phyloP scores from a whole-genome alignment of 2,888 invertebrate species.

The Nymphalis c-album region DNA sequence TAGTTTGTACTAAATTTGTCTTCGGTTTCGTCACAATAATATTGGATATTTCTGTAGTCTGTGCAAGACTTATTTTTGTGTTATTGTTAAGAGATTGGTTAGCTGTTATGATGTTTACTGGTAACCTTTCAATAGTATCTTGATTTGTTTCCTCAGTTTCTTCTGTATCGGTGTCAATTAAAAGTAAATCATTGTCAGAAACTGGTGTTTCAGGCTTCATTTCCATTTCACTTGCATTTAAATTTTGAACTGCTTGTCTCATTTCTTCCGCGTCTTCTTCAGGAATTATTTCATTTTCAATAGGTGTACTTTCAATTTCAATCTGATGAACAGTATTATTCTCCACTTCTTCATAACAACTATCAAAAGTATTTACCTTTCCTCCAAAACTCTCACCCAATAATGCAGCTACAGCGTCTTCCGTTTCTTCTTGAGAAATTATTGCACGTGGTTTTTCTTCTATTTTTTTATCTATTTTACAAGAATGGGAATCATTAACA shows the following conservation, averaged over 20 bases:
- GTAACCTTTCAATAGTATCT: constrained; percentile 66
- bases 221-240: constrained; percentile 86
- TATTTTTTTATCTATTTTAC: constrained; percentile 79
- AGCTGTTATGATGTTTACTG: constrained; percentile 66
- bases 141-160: constrained; percentile 84
- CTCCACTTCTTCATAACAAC: constrained; percentile 79
- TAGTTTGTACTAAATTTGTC: constrained; percentile 43
- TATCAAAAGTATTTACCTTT: constrained; percentile 78
- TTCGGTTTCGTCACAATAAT: constrained; percentile 76
- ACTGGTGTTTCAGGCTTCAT: constrained; percentile 92
- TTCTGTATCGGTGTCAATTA: constrained; percentile 93
- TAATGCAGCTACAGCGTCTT: constrained; percentile 94
- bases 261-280: constrained; percentile 91
- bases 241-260: constrained; percentile 90
- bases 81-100: constrained; percentile 54
- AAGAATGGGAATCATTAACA: constrained; percentile 47
- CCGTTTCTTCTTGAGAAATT: constrained; percentile 95
- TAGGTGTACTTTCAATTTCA: constrained; percentile 70
- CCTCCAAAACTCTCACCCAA: constrained; percentile 92
- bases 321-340: constrained; percentile 61
- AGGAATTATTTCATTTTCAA: constrained; percentile 80
- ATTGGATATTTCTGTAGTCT: constrained; percentile 66
- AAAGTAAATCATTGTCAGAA: constrained; percentile 90
- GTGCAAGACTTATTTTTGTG: constrained; percentile 54
- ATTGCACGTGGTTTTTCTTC: constrained; percentile 91